Percentiles rank a stretch among this genome's conserved stretches.
phyloP scores from a whole-genome alignment of 2,113 vertebrate species.

The Arenaria interpres region DNA sequence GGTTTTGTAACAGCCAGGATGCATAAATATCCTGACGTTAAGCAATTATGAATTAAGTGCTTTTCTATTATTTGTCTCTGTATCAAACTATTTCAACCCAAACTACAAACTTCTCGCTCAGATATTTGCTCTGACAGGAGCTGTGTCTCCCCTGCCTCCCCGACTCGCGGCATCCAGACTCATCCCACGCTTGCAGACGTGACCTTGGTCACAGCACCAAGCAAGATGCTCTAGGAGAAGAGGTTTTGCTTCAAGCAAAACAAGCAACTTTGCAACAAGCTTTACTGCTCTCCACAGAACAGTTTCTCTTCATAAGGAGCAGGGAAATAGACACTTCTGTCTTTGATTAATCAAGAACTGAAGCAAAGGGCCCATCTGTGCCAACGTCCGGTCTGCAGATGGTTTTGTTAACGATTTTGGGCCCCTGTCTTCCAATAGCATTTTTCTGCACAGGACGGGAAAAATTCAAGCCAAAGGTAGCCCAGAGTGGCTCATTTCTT shows the following conservation, averaged over 20 bases:
- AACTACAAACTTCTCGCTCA: not conserved
- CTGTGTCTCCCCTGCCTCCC: too few relatives aligned
- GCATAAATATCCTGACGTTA: not conserved
- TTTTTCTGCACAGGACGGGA: not conserved
- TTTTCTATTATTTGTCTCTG: not conserved
- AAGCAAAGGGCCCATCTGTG: not conserved
- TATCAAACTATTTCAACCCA: not conserved
- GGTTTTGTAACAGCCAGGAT: not conserved
- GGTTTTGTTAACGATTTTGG: not conserved
- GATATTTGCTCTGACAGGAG: not conserved
- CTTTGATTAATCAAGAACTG: not conserved
- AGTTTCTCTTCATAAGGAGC: not conserved
- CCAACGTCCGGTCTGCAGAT: not conserved
- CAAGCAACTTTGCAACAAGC: too few relatives aligned
- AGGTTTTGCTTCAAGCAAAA: not conserved
- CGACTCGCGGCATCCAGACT: fast-evolving
- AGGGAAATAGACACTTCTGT: not conserved
- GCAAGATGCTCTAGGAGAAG: not conserved
- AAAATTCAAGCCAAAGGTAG: not conserved
- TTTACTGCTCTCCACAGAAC: not conserved
- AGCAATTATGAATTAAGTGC: not conserved
- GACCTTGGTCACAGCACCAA: not conserved
- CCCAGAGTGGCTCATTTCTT: not conserved
- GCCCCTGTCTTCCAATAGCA: not conserved
- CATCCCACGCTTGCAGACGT: fast-evolving